A percentile compares a stretch with the other conserved stretches of the same genome.
phyloP scores from a whole-genome alignment of 2,113 vertebrate genomes.

The Triplophysa rosa region DNA sequence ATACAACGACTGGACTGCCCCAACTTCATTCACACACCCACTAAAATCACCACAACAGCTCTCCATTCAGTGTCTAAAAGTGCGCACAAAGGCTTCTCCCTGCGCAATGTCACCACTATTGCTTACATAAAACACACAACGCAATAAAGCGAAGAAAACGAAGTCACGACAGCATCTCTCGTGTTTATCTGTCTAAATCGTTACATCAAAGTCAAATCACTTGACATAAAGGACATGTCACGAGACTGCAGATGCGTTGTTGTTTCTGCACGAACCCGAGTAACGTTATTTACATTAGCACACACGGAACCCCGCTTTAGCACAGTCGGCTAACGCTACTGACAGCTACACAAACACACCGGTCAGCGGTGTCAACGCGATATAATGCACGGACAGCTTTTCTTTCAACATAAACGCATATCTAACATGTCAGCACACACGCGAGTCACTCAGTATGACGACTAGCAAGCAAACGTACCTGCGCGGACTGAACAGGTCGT shows the following conservation, averaged over 20 bases:
- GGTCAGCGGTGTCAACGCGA: conserved; percentile 1
- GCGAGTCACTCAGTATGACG: conserved; percentile 58
- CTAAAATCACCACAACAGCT: neutral
- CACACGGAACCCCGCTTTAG: conserved; percentile 12
- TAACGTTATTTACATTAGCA: conserved; percentile 15
- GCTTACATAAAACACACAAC: conserved; percentile 61
- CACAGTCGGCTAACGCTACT: conserved; percentile 36
- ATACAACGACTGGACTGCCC: conserved; percentile 59
- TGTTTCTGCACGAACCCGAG: neutral
- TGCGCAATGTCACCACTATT: conserved; percentile 67
- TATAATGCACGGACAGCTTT: conserved; percentile 1
- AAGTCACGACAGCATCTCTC: conserved; percentile 56
- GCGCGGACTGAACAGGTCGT: conserved; percentile 90
- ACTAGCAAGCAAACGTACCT: conserved; percentile 85
- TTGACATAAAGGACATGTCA: too few species aligned
- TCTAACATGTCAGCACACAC: neutral
- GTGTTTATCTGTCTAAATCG: neutral
- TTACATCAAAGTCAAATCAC: neutral
- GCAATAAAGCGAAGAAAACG: conserved; percentile 69
- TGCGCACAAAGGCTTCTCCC: conserved; percentile 36
- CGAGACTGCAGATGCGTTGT: neutral
- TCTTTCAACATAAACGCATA: neutral
- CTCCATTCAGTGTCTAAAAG: neutral
- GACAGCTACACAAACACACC: conserved; percentile 27
- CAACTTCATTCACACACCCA: conserved; percentile 48